Percentiles rank a stretch among this genome's conserved stretches.
These are phyloP conservation scores for Gasteruption jaculator DNA, from an alignment of 2,888 invertebrate species.

Conservation along the genomic window DNA sequence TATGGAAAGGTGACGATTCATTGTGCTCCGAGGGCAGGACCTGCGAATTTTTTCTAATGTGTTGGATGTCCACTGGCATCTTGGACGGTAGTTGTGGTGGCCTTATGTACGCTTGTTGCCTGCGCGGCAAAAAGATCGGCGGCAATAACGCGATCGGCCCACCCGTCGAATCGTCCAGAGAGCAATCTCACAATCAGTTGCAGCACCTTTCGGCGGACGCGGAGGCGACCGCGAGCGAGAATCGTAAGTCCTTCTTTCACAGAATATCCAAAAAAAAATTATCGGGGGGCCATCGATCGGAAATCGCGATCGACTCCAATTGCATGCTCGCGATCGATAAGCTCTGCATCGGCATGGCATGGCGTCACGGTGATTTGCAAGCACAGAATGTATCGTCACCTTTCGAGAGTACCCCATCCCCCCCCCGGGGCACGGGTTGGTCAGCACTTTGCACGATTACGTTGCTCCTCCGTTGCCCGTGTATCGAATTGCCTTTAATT, in stretches of 20 bases:
- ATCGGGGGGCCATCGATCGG: constrained; percentile 22
- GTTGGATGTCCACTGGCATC: constrained; percentile 86
- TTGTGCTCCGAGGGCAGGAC: constrained; percentile 70
- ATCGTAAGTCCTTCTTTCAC: constrained; percentile 52
- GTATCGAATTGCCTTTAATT: too few species aligned
- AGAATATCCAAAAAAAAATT: constrained; percentile 4
- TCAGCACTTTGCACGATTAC: too few species aligned
- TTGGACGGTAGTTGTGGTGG: constrained; percentile 81
- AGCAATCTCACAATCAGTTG: constrained; percentile 41
- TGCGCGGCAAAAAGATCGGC: constrained; percentile 56
- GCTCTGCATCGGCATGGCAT: too few species aligned
- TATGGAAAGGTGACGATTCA: constrained; percentile 54
- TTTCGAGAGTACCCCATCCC: too few species aligned
- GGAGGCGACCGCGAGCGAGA: constrained; percentile 57
- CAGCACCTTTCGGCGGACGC: constrained; percentile 53
- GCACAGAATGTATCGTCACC: constrained; percentile 35
- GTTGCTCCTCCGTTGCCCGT: too few species aligned
- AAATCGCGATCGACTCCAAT: constrained; percentile 5
- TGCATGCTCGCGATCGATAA: too few species aligned
- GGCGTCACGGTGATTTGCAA: too few species aligned
- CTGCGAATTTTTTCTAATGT: constrained; percentile 88
- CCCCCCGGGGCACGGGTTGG: too few species aligned
- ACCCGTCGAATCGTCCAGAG: constrained; percentile 44
- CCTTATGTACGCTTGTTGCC: constrained; percentile 82
- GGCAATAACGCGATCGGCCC: constrained; percentile 47